Conservation (phyloP, 2,888 invertebrate genomes). For the Exocentrus adspersus region DNA sequence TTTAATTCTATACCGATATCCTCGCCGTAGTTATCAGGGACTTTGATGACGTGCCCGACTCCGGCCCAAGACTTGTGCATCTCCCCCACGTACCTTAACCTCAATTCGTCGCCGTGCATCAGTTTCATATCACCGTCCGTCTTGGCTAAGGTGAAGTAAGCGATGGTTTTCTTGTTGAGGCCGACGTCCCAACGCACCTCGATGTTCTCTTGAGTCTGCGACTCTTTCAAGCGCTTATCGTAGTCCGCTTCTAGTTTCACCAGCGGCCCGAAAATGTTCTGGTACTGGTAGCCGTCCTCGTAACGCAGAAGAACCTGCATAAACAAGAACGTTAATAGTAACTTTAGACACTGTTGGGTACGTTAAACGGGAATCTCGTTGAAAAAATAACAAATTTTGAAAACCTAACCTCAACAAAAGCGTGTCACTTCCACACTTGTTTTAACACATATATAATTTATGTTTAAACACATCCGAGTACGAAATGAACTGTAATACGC, state of each 20-base stretch:
- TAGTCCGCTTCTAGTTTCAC: constrained; percentile 98
- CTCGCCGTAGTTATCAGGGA: constrained; percentile 95
- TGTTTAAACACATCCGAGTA: too few relatives aligned
- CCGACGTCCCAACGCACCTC: constrained; percentile 99
- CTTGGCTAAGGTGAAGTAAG: constrained; percentile 96
- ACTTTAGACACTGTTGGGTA: too few relatives aligned
- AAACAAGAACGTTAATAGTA: too few relatives aligned
- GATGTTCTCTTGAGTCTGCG: constrained; percentile 97
- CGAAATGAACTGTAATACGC: too few relatives aligned
- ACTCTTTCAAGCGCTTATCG: constrained; percentile 96
- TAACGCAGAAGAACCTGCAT: constrained; percentile 73
- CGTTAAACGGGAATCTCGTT: too few relatives aligned
- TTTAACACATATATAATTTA: too few relatives aligned
- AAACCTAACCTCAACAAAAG: too few relatives aligned
- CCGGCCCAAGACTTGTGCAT: constrained; percentile 96
- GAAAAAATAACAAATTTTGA: too few relatives aligned
- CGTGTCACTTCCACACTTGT: too few relatives aligned
- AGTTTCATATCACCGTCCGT: constrained; percentile 98
- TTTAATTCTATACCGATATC: constrained; percentile 98
- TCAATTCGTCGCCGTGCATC: constrained; percentile 98
- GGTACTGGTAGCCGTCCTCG: constrained; percentile 99
- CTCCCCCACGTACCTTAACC: constrained; percentile 92
- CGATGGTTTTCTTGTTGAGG: constrained; percentile 96
- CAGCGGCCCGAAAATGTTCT: constrained; percentile 96
- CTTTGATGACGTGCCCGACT: constrained; percentile 96